phyloP scores from a whole-genome alignment of 2,888 invertebrate species.

The Caenorhabditis sp. region DNA sequence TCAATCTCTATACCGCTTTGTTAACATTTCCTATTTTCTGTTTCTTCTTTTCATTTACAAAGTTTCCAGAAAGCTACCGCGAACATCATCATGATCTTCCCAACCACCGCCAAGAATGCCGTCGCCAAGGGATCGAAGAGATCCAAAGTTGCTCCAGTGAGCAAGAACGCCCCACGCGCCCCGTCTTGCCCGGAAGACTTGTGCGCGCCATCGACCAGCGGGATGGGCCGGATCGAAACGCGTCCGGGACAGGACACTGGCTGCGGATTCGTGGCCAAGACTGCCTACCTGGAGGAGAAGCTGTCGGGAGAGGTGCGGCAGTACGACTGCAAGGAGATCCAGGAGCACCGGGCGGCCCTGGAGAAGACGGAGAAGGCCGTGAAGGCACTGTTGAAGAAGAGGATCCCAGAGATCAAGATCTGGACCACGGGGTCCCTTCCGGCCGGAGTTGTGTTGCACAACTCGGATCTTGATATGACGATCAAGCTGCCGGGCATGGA shows the following conservation, averaged over 20 bases:
- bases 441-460: constrained; percentile 10
- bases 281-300: no score
- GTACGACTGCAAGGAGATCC: not conserved
- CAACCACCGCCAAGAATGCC: not conserved
- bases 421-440: constrained; percentile 23
- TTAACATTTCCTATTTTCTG: no score
- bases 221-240: not conserved
- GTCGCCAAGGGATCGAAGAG: not conserved
- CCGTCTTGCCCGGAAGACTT: not conserved
- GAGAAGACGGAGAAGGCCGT: not conserved
- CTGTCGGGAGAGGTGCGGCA: no score
- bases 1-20: no score
- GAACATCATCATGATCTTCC: not conserved
- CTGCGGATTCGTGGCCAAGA: not conserved
- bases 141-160: not conserved
- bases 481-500: not conserved
- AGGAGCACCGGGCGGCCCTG: not conserved
- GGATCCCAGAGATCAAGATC: not conserved
- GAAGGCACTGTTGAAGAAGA: not conserved
- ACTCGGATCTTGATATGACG: constrained; percentile 18
- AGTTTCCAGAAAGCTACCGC: no score
- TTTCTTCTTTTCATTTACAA: no score
- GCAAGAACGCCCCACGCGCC: not conserved
- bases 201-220: not conserved
- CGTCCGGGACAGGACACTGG: not conserved